Evolutionary conservation across 2,113 vertebrate species (phyloP).

Genomic region (Sclerurus mexicanus): DNA sequence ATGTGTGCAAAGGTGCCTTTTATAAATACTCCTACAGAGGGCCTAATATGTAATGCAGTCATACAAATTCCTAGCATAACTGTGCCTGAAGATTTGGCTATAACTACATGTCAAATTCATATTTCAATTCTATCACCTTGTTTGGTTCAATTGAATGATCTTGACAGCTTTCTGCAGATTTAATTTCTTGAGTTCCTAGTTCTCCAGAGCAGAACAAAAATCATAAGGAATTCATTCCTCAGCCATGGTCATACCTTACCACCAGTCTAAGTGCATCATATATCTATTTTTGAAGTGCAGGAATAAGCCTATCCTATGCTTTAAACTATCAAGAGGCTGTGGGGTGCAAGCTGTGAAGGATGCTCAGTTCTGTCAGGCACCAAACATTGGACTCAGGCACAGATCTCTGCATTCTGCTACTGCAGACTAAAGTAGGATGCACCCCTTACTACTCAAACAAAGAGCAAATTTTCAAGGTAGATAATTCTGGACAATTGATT

Average conservation of each 20-base stretch:
- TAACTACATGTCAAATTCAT: not conserved
- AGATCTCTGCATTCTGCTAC: not conserved
- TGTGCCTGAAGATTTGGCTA: not conserved
- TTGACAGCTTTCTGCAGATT: not conserved
- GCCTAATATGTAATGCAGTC: not conserved
- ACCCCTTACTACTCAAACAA: not conserved
- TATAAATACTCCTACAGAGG: not conserved
- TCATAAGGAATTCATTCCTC: not conserved
- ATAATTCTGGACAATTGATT: not conserved
- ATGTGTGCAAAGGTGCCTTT: not conserved
- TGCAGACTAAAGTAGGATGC: not conserved
- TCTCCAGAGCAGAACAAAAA: not conserved
- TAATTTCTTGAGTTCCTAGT: not conserved
- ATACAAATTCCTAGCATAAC: not conserved
- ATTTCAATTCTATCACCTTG: not conserved
- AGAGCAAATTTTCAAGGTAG: not conserved
- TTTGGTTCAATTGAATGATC: not conserved
- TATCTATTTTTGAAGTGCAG: not conserved
- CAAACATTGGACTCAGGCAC: fast-evolving
- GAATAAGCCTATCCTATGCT: not conserved
- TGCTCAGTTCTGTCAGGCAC: not conserved
- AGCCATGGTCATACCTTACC: not conserved
- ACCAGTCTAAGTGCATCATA: not conserved
- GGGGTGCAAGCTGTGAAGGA: not conserved
- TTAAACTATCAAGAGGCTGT: not conserved